Conservation (phyloP, 2,113 vertebrate genomes). For the Eudorcas thomsonii region DNA sequence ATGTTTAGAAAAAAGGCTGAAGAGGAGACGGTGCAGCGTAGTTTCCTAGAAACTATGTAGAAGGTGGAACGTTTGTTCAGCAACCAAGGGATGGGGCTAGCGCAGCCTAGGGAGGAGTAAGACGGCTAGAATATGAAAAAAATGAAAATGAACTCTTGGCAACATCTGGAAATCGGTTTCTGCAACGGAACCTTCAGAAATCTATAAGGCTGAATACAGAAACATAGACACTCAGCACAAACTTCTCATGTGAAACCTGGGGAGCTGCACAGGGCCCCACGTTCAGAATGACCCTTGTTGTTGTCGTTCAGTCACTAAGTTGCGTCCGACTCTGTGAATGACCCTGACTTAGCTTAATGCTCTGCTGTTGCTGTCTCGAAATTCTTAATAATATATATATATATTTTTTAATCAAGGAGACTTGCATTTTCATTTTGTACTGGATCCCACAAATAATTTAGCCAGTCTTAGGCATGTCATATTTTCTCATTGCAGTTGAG, state of each 20-base stretch:
- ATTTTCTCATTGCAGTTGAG: slow-evolving; percentile 8
- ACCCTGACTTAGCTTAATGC: background rate
- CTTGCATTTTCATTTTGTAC: background rate
- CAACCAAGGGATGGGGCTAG: background rate
- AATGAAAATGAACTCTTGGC: background rate
- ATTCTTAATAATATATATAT: background rate
- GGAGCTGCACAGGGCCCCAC: too few relatives aligned
- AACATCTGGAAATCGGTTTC: background rate
- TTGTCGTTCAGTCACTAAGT: background rate
- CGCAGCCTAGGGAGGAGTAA: background rate
- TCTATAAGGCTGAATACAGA: background rate
- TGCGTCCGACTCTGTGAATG: background rate
- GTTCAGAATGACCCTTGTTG: background rate
- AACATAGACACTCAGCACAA: background rate
- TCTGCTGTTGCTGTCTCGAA: background rate
- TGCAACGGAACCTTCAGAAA: background rate
- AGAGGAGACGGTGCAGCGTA: background rate
- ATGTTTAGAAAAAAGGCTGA: background rate
- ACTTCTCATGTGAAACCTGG: background rate
- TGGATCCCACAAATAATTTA: background rate
- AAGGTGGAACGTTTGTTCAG: background rate
- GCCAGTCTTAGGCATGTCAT: background rate
- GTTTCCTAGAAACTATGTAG: background rate
- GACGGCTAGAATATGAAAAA: background rate
- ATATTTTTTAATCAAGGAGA: background rate